Base-by-base conservation (phyloP, 2,797 vertebrate genomes). In the Chromobotia macracanthus region DNA sequence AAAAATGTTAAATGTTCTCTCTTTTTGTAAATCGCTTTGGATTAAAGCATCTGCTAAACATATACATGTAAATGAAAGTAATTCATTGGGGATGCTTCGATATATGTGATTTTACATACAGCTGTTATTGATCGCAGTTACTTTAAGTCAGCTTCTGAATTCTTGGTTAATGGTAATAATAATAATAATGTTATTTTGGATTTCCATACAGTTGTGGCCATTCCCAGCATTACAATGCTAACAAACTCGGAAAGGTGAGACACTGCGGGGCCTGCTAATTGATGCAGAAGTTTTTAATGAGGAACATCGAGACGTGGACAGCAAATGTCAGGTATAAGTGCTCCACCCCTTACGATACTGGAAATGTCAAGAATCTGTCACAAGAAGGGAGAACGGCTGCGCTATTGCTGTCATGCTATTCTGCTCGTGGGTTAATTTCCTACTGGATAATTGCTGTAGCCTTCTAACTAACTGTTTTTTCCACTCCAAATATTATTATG, bases 391-490 rank as follows among this genome's bases (percentile, higher is more conserved):
- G 80, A 60, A 16, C 50, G 60, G 71, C 19, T 50, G 75, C 60
- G 28, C 72, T n/a, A 72, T 28, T 31, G 65, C 74, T 58, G 31
- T 77, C 63, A 48, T 25, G 73, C 84, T 53, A 58, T 78, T 76
- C 83, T 60, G 28, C 72, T 79, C 75, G 80, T 55, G 75, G 84
- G 87, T 88, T 87, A 48, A 85, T 89, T 77, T 77, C 53, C 35
- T 73, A 53, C 11, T 19, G 68, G 25, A 81, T 81, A 81, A 85
- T 85, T 83, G 86, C 84, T 72, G 79, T 83, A 82, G 84, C 69
- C 60, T 79, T 87, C 89, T 90, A 89, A 86, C 91, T 91, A 91
- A 89, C 88, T 23, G 84, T 90, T 90, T 90, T 90, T 91, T 75
- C 41, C 75, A 83, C 77, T 72, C 67, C 61, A 75, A 81, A 85